These are phyloP conservation scores for Aplodontia rufa DNA, from an alignment of 2,113 vertebrate genomes.

Conservation along the genomic window DNA sequence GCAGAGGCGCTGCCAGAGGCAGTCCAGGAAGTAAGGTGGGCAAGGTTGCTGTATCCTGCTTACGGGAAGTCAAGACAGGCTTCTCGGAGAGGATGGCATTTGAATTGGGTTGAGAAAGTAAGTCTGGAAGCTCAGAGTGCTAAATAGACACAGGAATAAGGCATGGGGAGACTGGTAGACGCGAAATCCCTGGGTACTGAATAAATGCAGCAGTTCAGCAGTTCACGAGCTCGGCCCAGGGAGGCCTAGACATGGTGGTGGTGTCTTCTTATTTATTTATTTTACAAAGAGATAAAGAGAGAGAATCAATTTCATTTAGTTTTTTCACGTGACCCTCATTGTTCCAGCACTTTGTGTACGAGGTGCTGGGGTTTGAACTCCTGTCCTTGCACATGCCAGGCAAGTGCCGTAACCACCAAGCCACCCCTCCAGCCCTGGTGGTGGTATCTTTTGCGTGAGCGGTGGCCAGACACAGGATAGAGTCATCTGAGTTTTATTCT, in stretches of 20 bases:
- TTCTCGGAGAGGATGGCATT: background rate
- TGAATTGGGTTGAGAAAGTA: background rate
- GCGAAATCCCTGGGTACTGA: background rate
- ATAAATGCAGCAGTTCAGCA: background rate
- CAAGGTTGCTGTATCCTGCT: background rate
- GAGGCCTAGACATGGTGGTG: background rate
- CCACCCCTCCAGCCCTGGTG: too few species aligned
- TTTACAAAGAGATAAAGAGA: too few species aligned
- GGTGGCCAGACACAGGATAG: background rate
- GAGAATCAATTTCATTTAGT: too few species aligned
- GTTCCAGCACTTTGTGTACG: too few species aligned
- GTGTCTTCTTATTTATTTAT: too few species aligned
- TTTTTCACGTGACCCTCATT: too few species aligned
- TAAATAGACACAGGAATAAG: background rate
- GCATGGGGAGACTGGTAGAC: background rate
- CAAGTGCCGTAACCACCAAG: too few species aligned
- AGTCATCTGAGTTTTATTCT: background rate
- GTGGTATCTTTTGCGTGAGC: background rate
- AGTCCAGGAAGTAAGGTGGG: background rate
- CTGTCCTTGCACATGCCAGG: too few species aligned
- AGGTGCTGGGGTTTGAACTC: too few species aligned
- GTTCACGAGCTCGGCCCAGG: background rate
- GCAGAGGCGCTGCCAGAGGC: background rate
- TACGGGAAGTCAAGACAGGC: background rate
- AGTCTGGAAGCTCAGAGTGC: background rate